Evolutionary conservation across 1,140 invertebrate species (phyloP).

Genomic region (Drosophila obscura): DNA sequence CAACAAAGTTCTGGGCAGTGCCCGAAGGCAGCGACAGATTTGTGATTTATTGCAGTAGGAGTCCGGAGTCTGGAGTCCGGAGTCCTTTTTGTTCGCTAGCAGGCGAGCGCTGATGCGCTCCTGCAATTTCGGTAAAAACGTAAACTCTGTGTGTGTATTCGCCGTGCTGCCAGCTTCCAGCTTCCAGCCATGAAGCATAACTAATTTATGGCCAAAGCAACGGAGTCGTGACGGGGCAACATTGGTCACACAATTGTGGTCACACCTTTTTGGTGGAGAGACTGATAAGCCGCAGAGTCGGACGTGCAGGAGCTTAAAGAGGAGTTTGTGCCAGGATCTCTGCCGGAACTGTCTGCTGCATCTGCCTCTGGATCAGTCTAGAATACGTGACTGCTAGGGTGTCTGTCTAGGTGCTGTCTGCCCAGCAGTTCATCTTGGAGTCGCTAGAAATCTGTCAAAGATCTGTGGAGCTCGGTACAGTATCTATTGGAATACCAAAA

Average conservation of each 20-base stretch:
- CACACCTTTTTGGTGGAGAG: no score
- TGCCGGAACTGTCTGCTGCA: no score
- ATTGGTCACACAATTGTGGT: not conserved
- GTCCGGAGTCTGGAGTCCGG: not conserved
- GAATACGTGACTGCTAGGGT: no score
- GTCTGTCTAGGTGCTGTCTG: no score
- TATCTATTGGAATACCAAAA: no score
- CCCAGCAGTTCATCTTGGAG: no score
- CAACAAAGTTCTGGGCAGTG: not conserved
- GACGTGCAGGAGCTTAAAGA: no score
- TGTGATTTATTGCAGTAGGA: constrained; percentile 30
- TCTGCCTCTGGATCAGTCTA: no score
- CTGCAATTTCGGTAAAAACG: constrained; percentile 18
- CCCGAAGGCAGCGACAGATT: constrained; percentile 14
- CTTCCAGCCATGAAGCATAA: constrained; percentile 7
- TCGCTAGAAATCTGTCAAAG: no score
- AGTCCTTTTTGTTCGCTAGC: constrained; percentile 10
- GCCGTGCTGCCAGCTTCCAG: constrained; percentile 17
- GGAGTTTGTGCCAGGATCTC: no score
- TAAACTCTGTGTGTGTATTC: not conserved
- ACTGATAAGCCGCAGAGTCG: no score
- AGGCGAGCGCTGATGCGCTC: not conserved
- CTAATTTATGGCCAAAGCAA: constrained; percentile 16
- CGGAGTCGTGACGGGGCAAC: not conserved
- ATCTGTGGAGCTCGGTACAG: no score